Evolutionary conservation across 2,888 invertebrate genomes (phyloP).

Genomic region (Cyclophora albipunctata): DNA sequence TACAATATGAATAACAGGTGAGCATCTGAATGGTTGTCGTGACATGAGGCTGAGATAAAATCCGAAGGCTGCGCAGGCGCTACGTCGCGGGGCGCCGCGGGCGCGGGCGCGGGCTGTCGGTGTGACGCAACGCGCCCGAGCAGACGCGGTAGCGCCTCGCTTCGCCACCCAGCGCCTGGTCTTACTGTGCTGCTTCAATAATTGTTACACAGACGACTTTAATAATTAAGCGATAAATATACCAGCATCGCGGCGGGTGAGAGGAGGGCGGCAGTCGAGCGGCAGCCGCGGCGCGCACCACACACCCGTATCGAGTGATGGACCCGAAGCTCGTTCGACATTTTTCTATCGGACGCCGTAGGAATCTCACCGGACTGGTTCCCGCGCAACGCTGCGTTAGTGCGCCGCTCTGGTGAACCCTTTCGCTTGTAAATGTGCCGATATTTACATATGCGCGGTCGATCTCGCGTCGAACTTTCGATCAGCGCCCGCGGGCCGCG

Average conservation of each 20-base stretch:
- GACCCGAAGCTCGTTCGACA: constrained; percentile 68
- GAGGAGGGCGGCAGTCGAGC: constrained; percentile 71
- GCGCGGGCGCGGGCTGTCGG: constrained; percentile 15
- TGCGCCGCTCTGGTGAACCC: constrained; percentile 75
- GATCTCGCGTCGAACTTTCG: constrained; percentile 73
- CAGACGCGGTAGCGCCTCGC: constrained; percentile 67
- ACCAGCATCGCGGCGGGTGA: constrained; percentile 59
- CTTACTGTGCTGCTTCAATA: constrained; percentile 56
- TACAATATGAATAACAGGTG: constrained; percentile 52
- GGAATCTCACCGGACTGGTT: constrained; percentile 81
- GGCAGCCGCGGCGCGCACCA: constrained; percentile 65
- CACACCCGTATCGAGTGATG: constrained; percentile 64
- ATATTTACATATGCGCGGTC: constrained; percentile 75
- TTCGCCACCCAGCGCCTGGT: constrained; percentile 44
- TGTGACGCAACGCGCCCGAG: constrained; percentile 58
- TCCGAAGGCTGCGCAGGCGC: constrained; percentile 43
- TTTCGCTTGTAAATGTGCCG: constrained; percentile 76
- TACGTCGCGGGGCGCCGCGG: constrained; percentile 17
- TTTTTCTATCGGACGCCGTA: constrained; percentile 78
- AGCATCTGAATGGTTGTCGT: constrained; percentile 42
- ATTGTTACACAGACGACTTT: constrained; percentile 70
- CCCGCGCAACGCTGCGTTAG: constrained; percentile 73
- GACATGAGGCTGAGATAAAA: constrained; percentile 41
- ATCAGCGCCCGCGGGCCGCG: constrained; percentile 58
- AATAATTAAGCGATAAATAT: constrained; percentile 75